Conservation (phyloP, 1,140 invertebrate species). For the Leptinotarsa lineolata region DNA sequence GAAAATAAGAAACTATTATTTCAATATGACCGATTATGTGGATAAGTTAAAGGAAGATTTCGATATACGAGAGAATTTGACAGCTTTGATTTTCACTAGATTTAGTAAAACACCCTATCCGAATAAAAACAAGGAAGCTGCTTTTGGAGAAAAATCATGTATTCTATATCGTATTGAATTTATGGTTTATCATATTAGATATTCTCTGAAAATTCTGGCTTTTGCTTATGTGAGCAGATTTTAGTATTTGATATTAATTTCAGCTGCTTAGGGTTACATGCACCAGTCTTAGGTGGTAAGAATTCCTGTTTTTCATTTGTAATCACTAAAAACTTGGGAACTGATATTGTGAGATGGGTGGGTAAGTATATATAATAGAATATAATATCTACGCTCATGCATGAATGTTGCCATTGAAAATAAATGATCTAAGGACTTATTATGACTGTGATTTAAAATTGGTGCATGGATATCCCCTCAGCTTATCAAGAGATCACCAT, state of each 20-base stretch:
- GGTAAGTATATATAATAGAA: no score
- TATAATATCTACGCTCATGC: no score
- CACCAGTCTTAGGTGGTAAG: no score
- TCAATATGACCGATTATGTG: not conserved
- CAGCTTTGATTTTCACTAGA: conserved; percentile 7
- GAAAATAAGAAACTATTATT: not conserved
- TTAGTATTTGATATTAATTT: not conserved
- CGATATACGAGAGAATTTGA: not conserved
- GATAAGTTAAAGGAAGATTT: conserved; percentile 16
- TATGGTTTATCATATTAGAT: not conserved
- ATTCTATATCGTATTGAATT: not conserved
- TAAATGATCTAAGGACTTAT: no score
- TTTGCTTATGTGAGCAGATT: conserved; percentile 7
- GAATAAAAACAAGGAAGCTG: not conserved
- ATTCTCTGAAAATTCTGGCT: conserved; percentile 5
- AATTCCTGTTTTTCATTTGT: no score
- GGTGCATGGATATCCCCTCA: no score
- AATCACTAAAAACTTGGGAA: no score
- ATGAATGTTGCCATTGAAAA: no score
- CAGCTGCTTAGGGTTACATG: not conserved
- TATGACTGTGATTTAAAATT: no score
- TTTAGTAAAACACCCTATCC: not conserved
- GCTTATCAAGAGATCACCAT: no score
- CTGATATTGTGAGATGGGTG: not conserved
- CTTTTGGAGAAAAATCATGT: conserved; percentile 13